Evolutionary conservation across 2,113 vertebrate species (phyloP).

Genomic region (Catharus minimus): DNA sequence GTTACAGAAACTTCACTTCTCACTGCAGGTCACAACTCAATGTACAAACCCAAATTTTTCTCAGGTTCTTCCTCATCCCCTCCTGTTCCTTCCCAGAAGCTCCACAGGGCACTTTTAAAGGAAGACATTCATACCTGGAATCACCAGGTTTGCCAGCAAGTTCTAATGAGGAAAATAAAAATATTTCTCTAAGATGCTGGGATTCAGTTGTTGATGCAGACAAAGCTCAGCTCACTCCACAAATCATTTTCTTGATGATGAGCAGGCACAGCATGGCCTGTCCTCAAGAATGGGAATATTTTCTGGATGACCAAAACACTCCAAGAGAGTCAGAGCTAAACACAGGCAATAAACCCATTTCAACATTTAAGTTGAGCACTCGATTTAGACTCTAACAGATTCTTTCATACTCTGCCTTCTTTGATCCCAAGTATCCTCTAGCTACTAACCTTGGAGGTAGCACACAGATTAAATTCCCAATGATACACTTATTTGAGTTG

Average conservation of each 20-base stretch:
- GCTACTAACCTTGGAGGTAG: slow-evolving; percentile 40
- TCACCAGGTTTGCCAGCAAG: background rate
- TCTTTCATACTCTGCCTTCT: slow-evolving; percentile 14
- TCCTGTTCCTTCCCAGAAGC: background rate
- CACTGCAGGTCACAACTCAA: background rate
- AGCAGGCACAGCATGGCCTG: background rate
- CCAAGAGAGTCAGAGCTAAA: background rate
- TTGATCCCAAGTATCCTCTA: slow-evolving; percentile 46
- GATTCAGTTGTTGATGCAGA: background rate
- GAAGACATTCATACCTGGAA: fast-evolving
- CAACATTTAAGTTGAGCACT: background rate
- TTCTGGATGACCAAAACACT: background rate
- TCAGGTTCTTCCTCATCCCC: background rate
- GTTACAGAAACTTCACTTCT: background rate
- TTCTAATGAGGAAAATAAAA: background rate
- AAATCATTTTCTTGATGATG: background rate
- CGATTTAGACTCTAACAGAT: background rate
- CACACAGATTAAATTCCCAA: slow-evolving; percentile 33
- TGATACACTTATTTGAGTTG: slow-evolving; percentile 19
- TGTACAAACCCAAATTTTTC: background rate
- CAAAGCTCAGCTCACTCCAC: background rate
- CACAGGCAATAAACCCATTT: background rate
- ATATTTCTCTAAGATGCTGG: background rate
- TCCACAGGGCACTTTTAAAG: background rate
- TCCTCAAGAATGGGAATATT: background rate